Evolutionary conservation across 2,888 invertebrate species (phyloP).

Genomic region (Exocentrus adspersus): DNA sequence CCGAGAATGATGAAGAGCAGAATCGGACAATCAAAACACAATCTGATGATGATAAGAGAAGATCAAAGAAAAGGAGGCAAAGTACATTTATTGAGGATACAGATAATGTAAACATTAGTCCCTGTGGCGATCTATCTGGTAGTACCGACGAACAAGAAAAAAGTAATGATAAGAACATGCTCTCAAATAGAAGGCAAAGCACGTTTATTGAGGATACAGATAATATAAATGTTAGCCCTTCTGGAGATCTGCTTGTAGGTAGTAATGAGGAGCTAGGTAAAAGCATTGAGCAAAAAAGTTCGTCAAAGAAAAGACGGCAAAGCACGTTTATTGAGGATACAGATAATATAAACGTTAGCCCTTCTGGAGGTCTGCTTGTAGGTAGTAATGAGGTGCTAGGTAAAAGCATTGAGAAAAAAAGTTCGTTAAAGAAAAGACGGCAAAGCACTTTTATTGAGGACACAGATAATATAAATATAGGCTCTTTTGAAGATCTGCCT

Average conservation of each 20-base stretch:
- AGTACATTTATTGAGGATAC: not conserved
- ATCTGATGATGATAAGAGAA: not conserved
- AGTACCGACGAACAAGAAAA: no score
- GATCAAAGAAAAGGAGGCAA: not conserved
- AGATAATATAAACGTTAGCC: not conserved
- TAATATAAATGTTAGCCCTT: no score
- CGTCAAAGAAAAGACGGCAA: not conserved
- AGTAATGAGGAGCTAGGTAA: not conserved
- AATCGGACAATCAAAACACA: not conserved
- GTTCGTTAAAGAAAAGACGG: not conserved
- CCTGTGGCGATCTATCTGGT: no score
- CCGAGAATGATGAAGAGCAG: not conserved
- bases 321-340: not conserved
- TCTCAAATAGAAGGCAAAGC: no score
- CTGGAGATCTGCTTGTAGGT: no score
- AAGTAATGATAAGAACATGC: no score
- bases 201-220: no score
- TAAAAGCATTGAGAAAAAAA: not conserved
- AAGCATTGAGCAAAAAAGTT: not conserved
- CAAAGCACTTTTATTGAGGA: not conserved
- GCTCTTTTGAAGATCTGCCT: no score
- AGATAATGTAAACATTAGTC: no score
- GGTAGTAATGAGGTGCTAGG: not conserved
- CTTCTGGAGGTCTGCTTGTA: not conserved
- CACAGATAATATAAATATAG: not conserved